phyloP scores from a whole-genome alignment of 2,888 invertebrate species.

The Synergus gifuensis region DNA sequence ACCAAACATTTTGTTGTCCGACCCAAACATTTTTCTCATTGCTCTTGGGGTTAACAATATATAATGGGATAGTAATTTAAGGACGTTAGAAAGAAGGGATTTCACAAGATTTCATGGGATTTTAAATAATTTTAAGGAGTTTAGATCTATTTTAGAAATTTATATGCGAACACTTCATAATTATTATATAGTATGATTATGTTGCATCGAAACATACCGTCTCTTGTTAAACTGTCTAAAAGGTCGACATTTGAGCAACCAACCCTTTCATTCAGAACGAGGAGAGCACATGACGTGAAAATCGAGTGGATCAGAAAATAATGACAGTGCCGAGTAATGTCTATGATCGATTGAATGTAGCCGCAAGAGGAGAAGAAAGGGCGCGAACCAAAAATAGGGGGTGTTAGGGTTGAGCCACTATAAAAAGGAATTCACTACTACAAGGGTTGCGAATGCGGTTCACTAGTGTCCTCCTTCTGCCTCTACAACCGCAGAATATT shows the following conservation, averaged over 20 bases:
- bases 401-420: constrained; percentile 42
- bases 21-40: too few relatives aligned
- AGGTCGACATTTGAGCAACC: constrained; percentile 18
- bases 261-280: neutral
- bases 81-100: too few relatives aligned
- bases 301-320: constrained; percentile 51
- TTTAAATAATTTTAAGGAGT: too few relatives aligned
- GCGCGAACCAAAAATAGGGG: constrained; percentile 27
- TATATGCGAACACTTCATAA: too few relatives aligned
- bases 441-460: constrained; percentile 64
- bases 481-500: constrained; percentile 18
- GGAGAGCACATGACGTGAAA: constrained; percentile 28
- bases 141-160: too few relatives aligned
- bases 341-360: constrained; percentile 46
- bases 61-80: too few relatives aligned
- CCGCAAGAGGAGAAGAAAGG: constrained; percentile 37
- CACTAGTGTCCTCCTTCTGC: constrained; percentile 44
- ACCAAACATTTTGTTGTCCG: too few relatives aligned
- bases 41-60: too few relatives aligned
- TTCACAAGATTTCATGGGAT: too few relatives aligned
- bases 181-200: neutral
- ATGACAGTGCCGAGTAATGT: constrained; percentile 58
- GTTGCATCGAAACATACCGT: constrained; percentile 13
- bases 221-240: constrained; percentile 9
- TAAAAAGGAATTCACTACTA: constrained; percentile 52